Conservation (phyloP, 2,888 invertebrate species). For the Pseudococcus jackbeardsleyi region DNA sequence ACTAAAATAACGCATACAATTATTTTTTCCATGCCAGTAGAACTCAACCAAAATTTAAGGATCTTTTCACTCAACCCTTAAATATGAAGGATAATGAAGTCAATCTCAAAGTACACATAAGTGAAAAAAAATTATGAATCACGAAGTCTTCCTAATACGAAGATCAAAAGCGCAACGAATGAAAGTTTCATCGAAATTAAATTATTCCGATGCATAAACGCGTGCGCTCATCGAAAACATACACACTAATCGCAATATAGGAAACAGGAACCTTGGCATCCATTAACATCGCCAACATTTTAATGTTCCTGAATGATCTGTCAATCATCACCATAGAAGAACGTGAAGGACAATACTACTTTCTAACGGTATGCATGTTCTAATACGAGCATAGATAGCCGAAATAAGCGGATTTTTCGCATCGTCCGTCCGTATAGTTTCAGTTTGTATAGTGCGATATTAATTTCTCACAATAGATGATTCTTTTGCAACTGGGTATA, state of each 20-base stretch:
- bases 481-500: background rate
- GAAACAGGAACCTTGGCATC: conserved; percentile 47
- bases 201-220: background rate
- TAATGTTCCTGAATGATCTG: conserved; percentile 35
- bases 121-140: background rate
- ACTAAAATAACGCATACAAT: too few relatives aligned
- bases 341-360: conserved; percentile 43
- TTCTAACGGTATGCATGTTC: conserved; percentile 15
- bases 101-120: too few relatives aligned
- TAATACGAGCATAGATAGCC: background rate
- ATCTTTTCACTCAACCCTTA: too few relatives aligned
- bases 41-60: too few relatives aligned
- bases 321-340: conserved; percentile 23
- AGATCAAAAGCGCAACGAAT: conserved; percentile 4
- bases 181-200: conserved; percentile 5
- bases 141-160: background rate
- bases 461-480: conserved; percentile 2
- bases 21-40: too few relatives aligned
- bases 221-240: background rate
- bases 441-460: background rate
- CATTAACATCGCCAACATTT: conserved; percentile 14
- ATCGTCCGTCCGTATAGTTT: background rate
- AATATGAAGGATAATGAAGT: too few relatives aligned
- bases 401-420: conserved; percentile 18
- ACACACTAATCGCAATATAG: conserved; percentile 9